These are phyloP conservation scores for Lycocorax pyrrhopterus DNA, from an alignment of 2,113 vertebrate species.

Conservation along the genomic window DNA sequence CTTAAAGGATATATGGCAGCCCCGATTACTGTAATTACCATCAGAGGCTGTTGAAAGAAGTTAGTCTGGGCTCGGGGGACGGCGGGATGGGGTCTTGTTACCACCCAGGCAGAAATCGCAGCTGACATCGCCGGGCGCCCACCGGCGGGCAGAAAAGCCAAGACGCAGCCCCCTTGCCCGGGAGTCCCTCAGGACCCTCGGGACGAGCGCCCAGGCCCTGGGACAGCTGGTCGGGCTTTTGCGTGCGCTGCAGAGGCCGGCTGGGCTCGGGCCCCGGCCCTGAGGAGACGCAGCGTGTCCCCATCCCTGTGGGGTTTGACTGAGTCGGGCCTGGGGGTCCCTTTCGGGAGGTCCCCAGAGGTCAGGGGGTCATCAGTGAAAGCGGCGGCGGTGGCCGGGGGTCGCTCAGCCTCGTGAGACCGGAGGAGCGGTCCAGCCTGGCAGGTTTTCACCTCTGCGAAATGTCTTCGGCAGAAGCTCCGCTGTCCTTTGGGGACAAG, in stretches of 20 bases:
- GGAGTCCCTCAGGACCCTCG: not conserved
- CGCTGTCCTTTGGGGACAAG: not conserved
- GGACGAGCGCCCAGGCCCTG: not conserved
- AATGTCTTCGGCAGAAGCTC: not conserved
- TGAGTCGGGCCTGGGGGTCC: not conserved
- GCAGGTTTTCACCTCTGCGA: not conserved
- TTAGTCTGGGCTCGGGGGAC: conserved; percentile 72
- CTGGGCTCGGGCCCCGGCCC: not conserved
- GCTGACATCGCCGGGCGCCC: conserved; percentile 52
- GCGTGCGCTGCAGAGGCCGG: not conserved
- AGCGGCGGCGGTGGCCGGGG: not conserved
- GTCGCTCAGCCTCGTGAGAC: not conserved
- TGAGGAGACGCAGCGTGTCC: not conserved
- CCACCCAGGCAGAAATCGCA: conserved; percentile 78
- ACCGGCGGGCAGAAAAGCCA: not conserved
- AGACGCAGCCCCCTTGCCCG: not conserved
- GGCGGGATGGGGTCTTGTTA: conserved; percentile 70
- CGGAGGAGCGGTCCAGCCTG: not conserved
- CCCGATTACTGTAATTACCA: conserved; percentile 96
- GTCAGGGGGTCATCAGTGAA: not conserved
- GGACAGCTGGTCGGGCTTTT: not conserved
- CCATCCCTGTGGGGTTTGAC: not conserved
- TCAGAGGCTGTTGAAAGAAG: conserved; percentile 84
- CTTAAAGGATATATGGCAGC: conserved; percentile 91
- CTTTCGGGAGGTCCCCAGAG: not conserved